Percentiles rank a stretch among this genome's conserved stretches.
These are phyloP conservation scores for Enteromius argenteus DNA, from an alignment of 2,797 vertebrate species.

Conservation along the genomic window DNA sequence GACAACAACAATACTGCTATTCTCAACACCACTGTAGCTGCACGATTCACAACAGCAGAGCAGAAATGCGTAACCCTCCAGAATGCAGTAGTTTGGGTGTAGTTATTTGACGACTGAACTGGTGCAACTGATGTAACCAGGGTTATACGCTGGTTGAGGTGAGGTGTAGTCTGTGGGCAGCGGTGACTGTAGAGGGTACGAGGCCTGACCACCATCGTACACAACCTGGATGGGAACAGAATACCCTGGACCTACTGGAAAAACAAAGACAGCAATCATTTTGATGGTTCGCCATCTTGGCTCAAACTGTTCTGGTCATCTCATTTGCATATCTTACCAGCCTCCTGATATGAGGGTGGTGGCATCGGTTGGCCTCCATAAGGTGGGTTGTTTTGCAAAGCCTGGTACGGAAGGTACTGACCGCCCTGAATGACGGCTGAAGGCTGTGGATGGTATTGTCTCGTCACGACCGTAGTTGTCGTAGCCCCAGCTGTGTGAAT, in stretches of 20 bases:
- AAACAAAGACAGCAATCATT: not conserved
- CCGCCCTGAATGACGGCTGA: constrained; percentile 62
- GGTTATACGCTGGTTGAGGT: constrained; percentile 89
- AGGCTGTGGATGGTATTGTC: constrained; percentile 66
- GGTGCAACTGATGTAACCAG: constrained; percentile 74
- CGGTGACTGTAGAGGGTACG: constrained; percentile 45
- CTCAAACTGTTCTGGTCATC: not conserved
- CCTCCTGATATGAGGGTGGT: constrained; percentile 65
- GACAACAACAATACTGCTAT: not conserved
- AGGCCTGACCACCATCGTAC: constrained; percentile 65
- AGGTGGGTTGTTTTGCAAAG: constrained; percentile 67
- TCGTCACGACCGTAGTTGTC: constrained; percentile 74
- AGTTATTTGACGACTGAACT: constrained; percentile 67
- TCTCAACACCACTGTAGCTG: constrained; percentile 17
- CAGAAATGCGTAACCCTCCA: constrained; percentile 65
- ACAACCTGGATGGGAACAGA: constrained; percentile 76
- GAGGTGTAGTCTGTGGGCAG: constrained; percentile 61
- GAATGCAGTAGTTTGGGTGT: constrained; percentile 47
- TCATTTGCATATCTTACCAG: constrained; percentile 47
- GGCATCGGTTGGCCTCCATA: constrained; percentile 62
- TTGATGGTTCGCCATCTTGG: not conserved
- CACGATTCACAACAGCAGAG: not conserved
- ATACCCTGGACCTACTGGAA: constrained; percentile 63
- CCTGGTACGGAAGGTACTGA: constrained; percentile 71
- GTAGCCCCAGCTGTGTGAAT: not conserved